Conservation (phyloP, 2,113 vertebrate genomes). For the Chaetura pelagica region DNA sequence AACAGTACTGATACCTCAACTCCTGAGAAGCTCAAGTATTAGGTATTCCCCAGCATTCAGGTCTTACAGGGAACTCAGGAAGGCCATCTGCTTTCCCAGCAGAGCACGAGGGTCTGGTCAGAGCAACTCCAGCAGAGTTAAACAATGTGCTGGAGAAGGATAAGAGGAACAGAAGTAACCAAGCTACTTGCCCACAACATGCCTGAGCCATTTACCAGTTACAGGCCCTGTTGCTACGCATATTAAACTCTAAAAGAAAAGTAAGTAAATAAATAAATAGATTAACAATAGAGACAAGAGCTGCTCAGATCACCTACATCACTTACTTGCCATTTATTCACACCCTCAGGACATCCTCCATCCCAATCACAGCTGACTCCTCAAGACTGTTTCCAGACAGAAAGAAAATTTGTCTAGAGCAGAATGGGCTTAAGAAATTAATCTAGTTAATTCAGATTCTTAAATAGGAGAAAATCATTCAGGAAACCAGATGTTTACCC, state of each 20-base stretch:
- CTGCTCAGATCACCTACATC: background rate
- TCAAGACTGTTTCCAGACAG: background rate
- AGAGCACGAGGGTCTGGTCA: background rate
- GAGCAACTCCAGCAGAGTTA: background rate
- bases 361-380: background rate
- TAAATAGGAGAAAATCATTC: background rate
- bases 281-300: background rate
- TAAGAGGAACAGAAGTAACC: constrained; percentile 13
- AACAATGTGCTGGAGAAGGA: background rate
- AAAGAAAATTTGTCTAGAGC: background rate
- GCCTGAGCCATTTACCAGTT: rapidly evolving
- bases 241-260: rapidly evolving
- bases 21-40: background rate
- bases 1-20: background rate
- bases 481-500: background rate
- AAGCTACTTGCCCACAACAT: background rate
- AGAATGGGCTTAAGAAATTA: background rate
- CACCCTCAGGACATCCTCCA: background rate
- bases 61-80: background rate
- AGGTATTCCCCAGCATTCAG: background rate
- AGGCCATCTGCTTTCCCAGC: constrained; percentile 59
- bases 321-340: background rate
- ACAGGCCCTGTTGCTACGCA: background rate
- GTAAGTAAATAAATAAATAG: background rate
- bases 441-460: background rate